phyloP scores from a whole-genome alignment of 2,113 vertebrate genomes.

The Sapajus apella region DNA sequence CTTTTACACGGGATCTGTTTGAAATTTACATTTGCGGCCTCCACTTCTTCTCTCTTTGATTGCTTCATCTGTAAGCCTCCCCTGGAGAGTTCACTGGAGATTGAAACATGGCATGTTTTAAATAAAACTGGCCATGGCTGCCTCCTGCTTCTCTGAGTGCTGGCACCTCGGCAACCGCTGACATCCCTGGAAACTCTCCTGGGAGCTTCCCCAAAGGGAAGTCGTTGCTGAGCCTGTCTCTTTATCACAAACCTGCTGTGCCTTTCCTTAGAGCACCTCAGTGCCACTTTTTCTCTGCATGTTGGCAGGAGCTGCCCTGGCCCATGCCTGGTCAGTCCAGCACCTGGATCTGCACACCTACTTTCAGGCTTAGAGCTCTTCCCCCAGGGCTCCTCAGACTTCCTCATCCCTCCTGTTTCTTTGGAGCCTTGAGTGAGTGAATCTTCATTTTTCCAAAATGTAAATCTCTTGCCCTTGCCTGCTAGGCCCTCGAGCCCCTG shows the following conservation, averaged over 20 bases:
- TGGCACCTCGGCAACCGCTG: background rate
- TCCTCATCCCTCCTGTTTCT: background rate
- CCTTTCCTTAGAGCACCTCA: background rate
- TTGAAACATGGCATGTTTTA: background rate
- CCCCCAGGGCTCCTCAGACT: too few relatives aligned
- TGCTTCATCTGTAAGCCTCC: background rate
- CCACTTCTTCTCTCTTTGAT: background rate
- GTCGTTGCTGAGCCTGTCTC: background rate
- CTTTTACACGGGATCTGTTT: background rate
- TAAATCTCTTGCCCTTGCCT: background rate
- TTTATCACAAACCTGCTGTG: background rate
- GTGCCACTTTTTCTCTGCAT: background rate
- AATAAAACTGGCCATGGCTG: background rate
- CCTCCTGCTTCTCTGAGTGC: background rate
- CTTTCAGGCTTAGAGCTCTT: background rate
- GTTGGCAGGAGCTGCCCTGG: background rate
- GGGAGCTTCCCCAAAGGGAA: background rate
- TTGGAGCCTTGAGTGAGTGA: background rate
- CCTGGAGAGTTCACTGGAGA: background rate
- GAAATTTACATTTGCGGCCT: background rate
- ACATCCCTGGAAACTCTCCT: background rate
- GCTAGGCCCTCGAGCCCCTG: background rate
- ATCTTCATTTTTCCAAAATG: background rate
- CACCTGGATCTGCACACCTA: fast-evolving
- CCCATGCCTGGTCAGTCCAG: background rate